Conservation (phyloP, 2,113 vertebrate species). For the Galeopterus variegatus region DNA sequence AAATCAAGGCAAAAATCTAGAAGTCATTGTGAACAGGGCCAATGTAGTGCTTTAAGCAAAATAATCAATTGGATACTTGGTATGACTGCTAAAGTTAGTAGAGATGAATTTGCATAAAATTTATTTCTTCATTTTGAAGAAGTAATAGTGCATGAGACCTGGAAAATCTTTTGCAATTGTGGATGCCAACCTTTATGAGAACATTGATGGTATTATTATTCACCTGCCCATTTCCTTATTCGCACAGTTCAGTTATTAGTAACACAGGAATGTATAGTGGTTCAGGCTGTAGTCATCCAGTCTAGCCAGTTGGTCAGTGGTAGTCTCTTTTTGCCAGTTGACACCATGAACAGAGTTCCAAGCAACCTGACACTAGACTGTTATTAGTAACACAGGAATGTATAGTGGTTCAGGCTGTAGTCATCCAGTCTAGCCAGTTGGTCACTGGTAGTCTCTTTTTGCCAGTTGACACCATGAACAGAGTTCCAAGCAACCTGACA, state of each 20-base stretch:
- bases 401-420: too few relatives aligned
- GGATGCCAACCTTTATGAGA: background rate
- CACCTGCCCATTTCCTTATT: background rate
- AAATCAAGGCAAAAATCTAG: background rate
- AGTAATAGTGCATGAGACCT: background rate
- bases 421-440: background rate
- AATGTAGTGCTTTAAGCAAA: background rate
- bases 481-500: background rate
- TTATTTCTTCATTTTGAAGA: background rate
- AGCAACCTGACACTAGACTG: too few relatives aligned
- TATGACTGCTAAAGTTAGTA: too few relatives aligned
- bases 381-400: background rate
- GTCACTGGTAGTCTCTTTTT: background rate
- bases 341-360: accelerated
- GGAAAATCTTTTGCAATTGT: background rate
- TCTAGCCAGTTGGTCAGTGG: background rate
- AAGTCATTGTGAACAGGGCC: background rate
- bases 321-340: background rate
- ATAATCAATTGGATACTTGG: too few relatives aligned
- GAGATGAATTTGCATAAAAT: too few relatives aligned
- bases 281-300: background rate
- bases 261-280: too few relatives aligned
- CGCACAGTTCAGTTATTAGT: background rate
- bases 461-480: background rate
- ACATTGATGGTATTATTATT: background rate